phyloP scores from a whole-genome alignment of 2,888 invertebrate species.

The Acanthoscelides obtectus region DNA sequence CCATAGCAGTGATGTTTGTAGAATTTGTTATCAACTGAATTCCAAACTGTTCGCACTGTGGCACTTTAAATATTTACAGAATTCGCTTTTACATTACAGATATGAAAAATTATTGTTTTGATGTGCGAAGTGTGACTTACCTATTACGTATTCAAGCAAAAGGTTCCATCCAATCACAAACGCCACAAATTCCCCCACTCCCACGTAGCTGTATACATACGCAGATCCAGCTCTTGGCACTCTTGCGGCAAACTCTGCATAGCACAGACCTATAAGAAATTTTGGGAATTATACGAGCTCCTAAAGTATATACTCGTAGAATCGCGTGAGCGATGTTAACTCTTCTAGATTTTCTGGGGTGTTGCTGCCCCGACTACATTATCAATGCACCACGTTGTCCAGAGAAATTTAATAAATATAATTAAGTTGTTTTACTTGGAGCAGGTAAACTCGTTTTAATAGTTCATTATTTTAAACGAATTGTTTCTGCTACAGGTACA shows the following conservation, averaged over 20 bases:
- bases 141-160: slow-evolving; percentile 73
- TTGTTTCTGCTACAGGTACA: not conserved
- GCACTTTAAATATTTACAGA: too few species aligned
- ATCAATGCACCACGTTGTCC: too few species aligned
- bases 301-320: not conserved
- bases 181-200: slow-evolving; percentile 74
- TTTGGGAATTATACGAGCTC: not conserved
- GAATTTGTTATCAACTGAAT: too few species aligned
- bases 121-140: slow-evolving; percentile 49
- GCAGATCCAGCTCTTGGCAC: slow-evolving; percentile 81
- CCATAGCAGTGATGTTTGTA: too few species aligned
- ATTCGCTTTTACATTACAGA: too few species aligned
- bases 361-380: too few species aligned
- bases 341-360: too few species aligned
- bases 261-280: slow-evolving; percentile 61
- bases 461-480: not conserved
- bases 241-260: slow-evolving; percentile 76
- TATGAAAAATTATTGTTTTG: too few species aligned
- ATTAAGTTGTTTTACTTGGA: too few species aligned
- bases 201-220: slow-evolving; percentile 81
- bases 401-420: too few species aligned
- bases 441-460: too few species aligned
- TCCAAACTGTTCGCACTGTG: too few species aligned
- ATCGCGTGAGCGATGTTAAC: not conserved
- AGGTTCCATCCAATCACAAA: slow-evolving; percentile 83